Conservation (phyloP, 2,888 invertebrate species). For the Peribatodes rhomboidaria region DNA sequence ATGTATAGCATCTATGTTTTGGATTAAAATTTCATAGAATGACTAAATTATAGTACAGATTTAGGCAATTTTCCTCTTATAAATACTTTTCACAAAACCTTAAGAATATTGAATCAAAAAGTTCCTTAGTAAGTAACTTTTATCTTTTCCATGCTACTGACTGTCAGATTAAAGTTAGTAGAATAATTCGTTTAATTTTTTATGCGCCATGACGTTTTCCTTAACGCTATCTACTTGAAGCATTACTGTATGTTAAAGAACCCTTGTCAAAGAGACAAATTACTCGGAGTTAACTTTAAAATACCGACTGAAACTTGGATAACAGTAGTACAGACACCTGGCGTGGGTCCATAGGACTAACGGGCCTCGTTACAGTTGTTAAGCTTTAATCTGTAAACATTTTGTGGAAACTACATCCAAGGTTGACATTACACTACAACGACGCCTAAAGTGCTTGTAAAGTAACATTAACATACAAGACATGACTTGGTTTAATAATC, state of each 20-base stretch:
- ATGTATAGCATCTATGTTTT: too few species aligned
- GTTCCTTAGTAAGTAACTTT: background rate
- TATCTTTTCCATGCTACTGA: background rate
- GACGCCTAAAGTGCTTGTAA: background rate
- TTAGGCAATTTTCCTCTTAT: background rate
- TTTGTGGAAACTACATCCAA: background rate
- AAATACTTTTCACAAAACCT: background rate
- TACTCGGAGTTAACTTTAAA: slow-evolving; percentile 28
- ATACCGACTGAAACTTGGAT: slow-evolving; percentile 25
- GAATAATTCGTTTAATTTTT: slow-evolving; percentile 11
- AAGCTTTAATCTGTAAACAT: background rate
- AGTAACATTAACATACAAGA: background rate
- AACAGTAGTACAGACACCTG: slow-evolving; percentile 4
- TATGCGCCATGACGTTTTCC: background rate
- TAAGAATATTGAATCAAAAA: background rate
- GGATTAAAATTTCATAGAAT: too few species aligned
- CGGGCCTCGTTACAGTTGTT: slow-evolving; percentile 5
- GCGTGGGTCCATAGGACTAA: slow-evolving; percentile 12
- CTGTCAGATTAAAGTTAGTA: background rate
- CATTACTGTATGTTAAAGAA: slow-evolving; percentile 27
- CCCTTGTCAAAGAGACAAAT: slow-evolving; percentile 34
- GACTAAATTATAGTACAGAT: too few species aligned
- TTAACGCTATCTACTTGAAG: slow-evolving; percentile 10
- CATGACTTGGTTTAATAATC: background rate
- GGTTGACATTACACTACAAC: background rate